These are phyloP conservation scores for Brachypalpus laphriformis DNA, from an alignment of 2,888 invertebrate species.

Conservation along the genomic window DNA sequence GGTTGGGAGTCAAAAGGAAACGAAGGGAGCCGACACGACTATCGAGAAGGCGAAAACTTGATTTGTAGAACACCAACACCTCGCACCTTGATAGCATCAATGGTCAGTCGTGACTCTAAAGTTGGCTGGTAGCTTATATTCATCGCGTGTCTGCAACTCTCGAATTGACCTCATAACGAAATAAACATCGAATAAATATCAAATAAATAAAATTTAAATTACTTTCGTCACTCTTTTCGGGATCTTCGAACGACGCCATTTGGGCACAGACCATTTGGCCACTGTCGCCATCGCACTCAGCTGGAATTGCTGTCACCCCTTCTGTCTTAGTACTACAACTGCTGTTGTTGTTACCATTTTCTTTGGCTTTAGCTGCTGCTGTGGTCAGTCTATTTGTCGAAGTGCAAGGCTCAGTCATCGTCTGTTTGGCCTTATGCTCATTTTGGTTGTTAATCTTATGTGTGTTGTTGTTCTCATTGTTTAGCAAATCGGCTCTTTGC, in stretches of 20 bases:
- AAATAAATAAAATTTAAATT: slow-evolving; percentile 29
- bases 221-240: slow-evolving; percentile 48
- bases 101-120: too few relatives aligned
- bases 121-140: too few relatives aligned
- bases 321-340: slow-evolving; percentile 1
- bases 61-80: too few relatives aligned
- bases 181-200: slow-evolving; percentile 13
- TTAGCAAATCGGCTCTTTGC: slow-evolving; percentile 52
- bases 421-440: slow-evolving; percentile 36
- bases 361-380: slow-evolving; percentile 35
- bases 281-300: not conserved
- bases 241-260: not conserved
- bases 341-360: slow-evolving; percentile 7
- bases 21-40: too few relatives aligned
- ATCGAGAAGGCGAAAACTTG: too few relatives aligned
- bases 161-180: slow-evolving; percentile 34
- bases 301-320: not conserved
- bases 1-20: too few relatives aligned
- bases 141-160: too few relatives aligned
- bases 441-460: slow-evolving; percentile 54
- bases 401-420: not conserved
- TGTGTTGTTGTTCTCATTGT: slow-evolving; percentile 57
- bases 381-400: slow-evolving; percentile 47
- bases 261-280: not conserved
- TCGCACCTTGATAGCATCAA: too few relatives aligned